phyloP scores from a whole-genome alignment of 2,797 vertebrate genomes.

The Manis crassicaudata region DNA sequence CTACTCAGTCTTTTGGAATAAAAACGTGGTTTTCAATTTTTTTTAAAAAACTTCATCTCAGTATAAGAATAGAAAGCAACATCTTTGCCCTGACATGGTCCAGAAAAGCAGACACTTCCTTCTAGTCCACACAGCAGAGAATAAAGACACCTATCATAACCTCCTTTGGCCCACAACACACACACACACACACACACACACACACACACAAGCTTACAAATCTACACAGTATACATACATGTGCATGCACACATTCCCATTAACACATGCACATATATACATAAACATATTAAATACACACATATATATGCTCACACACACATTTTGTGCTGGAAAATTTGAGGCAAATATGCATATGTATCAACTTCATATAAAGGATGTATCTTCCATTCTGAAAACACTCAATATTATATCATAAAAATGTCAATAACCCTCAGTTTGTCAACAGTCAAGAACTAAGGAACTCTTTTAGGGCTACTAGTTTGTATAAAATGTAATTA shows the following conservation, averaged over 20 bases:
- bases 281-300: neutral
- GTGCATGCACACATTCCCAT: too few species aligned
- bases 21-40: slow-evolving; percentile 41
- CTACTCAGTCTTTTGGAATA: slow-evolving; percentile 53
- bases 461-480: slow-evolving; percentile 27
- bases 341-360: neutral
- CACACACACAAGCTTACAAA: neutral
- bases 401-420: neutral
- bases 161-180: neutral
- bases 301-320: neutral
- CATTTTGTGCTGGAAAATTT: slow-evolving; percentile 31
- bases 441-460: neutral
- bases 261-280: neutral
- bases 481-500: slow-evolving; percentile 3
- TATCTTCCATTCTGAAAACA: neutral
- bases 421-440: neutral
- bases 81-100: neutral
- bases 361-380: neutral
- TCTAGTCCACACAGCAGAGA: neutral
- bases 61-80: neutral
- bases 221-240: neutral
- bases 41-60: neutral
- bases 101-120: neutral
- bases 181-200: neutral
- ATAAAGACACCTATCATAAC: neutral